Evolutionary conservation across 1,140 invertebrate genomes (phyloP).

Genomic region (Copidosoma floridanum): DNA sequence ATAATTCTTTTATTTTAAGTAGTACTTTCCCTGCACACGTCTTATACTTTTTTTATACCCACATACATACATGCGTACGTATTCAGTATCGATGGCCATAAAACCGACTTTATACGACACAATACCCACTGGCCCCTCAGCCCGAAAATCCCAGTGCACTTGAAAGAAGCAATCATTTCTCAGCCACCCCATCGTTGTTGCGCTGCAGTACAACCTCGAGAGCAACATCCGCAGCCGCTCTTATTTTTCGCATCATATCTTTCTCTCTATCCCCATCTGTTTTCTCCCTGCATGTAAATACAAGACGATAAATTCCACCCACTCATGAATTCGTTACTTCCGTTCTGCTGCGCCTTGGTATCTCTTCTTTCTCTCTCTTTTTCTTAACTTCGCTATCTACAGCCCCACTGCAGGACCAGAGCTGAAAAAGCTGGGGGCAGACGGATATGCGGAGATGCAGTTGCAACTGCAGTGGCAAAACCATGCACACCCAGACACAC

Average conservation of each 20-base stretch:
- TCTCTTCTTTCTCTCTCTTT: constrained; percentile 8
- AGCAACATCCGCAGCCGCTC: neutral
- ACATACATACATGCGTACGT: too few species aligned
- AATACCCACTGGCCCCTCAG: too few species aligned
- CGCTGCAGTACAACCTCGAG: too few species aligned
- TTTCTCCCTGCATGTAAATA: constrained; percentile 51
- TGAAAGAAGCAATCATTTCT: too few species aligned
- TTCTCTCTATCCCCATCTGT: constrained; percentile 20
- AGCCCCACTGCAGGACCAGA: constrained; percentile 23
- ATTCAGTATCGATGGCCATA: too few species aligned
- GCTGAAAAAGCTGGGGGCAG: neutral
- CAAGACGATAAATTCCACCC: constrained; percentile 48
- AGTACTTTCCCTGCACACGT: too few species aligned
- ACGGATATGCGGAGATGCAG: neutral
- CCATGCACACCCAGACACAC: neutral
- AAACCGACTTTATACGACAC: too few species aligned
- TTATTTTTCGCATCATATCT: neutral
- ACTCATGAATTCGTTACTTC: constrained; percentile 51
- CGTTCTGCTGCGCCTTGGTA: constrained; percentile 40
- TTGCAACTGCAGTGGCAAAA: neutral
- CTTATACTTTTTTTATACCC: too few species aligned
- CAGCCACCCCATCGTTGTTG: too few species aligned
- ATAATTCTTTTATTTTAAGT: too few species aligned
- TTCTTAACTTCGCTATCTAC: too few species aligned
- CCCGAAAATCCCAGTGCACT: too few species aligned